A percentile compares a stretch with the other conserved stretches of the same genome.
Evolutionary conservation across 1,140 invertebrate genomes (phyloP).

Genomic region (Bombus difficillimus): DNA sequence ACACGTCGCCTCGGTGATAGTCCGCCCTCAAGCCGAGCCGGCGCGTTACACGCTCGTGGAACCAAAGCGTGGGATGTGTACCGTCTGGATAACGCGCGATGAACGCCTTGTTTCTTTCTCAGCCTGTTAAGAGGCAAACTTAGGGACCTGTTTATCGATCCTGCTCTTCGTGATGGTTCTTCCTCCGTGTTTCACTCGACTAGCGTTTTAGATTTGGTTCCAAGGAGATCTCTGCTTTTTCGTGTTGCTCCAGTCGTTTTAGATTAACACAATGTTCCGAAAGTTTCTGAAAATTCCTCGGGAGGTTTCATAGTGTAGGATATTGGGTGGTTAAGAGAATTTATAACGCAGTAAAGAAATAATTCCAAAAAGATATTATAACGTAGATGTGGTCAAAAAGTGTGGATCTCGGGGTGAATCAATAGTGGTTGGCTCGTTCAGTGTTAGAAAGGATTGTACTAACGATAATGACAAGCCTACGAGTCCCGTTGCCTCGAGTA

Average conservation of each 20-base stretch:
- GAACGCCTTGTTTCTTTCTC: background rate
- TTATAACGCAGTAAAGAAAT: background rate
- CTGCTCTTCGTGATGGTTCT: no score
- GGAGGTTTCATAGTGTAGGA: background rate
- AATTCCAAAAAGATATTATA: no score
- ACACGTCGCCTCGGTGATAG: slow-evolving; percentile 12
- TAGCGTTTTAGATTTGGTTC: background rate
- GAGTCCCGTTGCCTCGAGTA: slow-evolving; percentile 57
- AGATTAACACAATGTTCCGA: background rate
- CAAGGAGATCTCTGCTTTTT: slow-evolving; percentile 1
- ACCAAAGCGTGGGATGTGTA: slow-evolving; percentile 36
- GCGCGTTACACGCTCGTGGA: slow-evolving; percentile 30
- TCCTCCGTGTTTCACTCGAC: background rate
- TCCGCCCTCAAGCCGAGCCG: background rate
- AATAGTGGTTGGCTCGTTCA: no score
- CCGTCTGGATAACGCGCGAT: slow-evolving; percentile 56
- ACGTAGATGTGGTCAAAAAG: no score
- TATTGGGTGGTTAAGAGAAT: background rate
- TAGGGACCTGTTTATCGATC: slow-evolving; percentile 50
- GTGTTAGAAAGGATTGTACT: slow-evolving; percentile 17
- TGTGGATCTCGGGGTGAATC: no score
- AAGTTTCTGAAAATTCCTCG: background rate
- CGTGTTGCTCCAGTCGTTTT: background rate
- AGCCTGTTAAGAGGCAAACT: slow-evolving; percentile 42
- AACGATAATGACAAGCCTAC: slow-evolving; percentile 45